These are phyloP conservation scores for Microtus oregoni DNA, from an alignment of 2,113 vertebrate species.

Conservation along the genomic window DNA sequence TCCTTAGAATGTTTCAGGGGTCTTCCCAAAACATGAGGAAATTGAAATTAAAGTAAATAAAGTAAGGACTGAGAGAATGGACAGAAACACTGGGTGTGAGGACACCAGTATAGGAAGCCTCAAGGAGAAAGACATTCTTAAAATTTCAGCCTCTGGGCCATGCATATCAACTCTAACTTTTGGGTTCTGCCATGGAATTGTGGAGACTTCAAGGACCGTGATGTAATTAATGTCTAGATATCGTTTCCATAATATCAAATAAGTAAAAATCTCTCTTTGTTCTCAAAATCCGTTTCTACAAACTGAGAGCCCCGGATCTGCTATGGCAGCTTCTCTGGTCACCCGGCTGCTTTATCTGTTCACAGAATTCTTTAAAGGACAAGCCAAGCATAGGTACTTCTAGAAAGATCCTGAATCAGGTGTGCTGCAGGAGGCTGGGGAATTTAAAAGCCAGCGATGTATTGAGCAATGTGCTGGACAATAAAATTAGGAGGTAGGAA, in stretches of 20 bases:
- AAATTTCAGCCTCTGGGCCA: not conserved
- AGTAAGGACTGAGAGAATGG: slow-evolving; percentile 23
- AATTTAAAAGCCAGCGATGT: not conserved
- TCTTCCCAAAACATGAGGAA: not conserved
- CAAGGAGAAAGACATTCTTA: not conserved
- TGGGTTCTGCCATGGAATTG: not conserved
- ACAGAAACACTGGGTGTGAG: not conserved
- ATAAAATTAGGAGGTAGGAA: not conserved
- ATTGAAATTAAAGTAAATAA: slow-evolving; percentile 19
- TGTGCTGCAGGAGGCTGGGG: not conserved
- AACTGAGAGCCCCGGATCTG: not conserved
- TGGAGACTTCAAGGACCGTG: not conserved
- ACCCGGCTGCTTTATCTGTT: slow-evolving; percentile 22
- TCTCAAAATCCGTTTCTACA: not conserved
- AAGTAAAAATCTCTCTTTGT: slow-evolving; percentile 31
- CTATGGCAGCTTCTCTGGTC: not conserved
- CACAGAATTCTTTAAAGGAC: not conserved
- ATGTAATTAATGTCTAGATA: not conserved
- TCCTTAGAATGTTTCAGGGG: not conserved
- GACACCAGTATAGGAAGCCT: not conserved
- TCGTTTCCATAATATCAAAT: not conserved
- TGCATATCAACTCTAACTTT: not conserved
- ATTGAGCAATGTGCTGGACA: not conserved
- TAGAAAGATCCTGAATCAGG: not conserved
- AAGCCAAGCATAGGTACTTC: not conserved